Percentiles rank a stretch among this genome's conserved stretches.
Conservation (phyloP, 1,140 invertebrate genomes). For the Drosophila bifasciata region DNA sequence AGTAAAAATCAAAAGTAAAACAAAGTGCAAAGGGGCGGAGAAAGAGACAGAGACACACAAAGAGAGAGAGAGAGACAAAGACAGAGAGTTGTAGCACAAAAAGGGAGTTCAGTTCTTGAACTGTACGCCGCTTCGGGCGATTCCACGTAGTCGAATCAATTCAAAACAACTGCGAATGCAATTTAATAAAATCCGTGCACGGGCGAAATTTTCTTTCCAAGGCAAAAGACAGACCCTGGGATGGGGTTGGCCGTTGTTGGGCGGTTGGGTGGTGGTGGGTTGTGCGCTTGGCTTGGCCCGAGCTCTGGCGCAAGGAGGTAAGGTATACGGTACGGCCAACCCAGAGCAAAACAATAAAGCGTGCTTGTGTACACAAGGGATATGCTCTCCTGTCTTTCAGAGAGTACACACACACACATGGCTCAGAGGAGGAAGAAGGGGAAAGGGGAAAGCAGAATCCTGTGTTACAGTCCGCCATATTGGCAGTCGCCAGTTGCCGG, state of each 20-base stretch:
- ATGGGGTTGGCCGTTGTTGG: background rate
- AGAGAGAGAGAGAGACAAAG: background rate
- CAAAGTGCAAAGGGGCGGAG: conserved; percentile 54
- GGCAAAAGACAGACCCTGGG: conserved; percentile 34
- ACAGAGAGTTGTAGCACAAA: conserved; percentile 6
- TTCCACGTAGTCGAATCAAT: conserved; percentile 77
- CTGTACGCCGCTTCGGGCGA: conserved; percentile 61
- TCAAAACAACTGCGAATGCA: conserved; percentile 84
- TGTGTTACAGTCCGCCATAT: conserved; percentile 72
- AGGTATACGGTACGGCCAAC: conserved; percentile 69
- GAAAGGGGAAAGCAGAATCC: conserved; percentile 29
- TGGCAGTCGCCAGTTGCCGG: conserved; percentile 52
- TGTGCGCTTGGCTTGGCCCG: conserved; percentile 4
- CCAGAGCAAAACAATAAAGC: conserved; percentile 81
- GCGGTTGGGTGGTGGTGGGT: conserved; percentile 15
- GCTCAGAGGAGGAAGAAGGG: too few species aligned
- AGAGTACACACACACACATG: too few species aligned
- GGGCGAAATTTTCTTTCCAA: conserved; percentile 68
- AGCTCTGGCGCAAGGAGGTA: conserved; percentile 50
- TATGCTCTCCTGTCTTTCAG: conserved; percentile 74
- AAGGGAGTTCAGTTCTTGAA: conserved; percentile 35
- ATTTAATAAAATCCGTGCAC: conserved; percentile 83
- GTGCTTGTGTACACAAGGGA: conserved; percentile 83
- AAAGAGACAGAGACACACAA: background rate
- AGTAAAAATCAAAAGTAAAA: conserved; percentile 77